Base-by-base conservation (phyloP, 2,113 vertebrate species). In the Aythya baeri region DNA sequence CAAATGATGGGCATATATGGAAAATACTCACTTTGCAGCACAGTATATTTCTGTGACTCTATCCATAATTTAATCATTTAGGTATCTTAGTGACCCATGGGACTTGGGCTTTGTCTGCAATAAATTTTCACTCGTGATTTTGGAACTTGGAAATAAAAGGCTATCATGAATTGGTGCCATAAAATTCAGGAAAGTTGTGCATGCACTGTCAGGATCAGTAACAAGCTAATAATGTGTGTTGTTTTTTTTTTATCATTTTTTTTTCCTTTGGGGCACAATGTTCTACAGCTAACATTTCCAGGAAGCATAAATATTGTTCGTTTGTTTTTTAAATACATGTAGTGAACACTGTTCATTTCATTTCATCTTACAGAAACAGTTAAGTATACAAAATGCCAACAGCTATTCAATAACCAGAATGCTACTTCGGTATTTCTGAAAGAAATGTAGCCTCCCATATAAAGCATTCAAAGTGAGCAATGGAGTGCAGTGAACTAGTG, bases 281-380 rank as follows among this genome's bases (percentile, higher is more conserved):
- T 86, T 93, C 85, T 94, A 83, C 15, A 57, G 90, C 41, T 21
- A 62, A 80, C 1, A 34, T 90, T 97, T 96, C 89, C 89, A 94
- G 79, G 89, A 93, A 96, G 59, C 76, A 78, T 58, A 86, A 85
- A 73, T 83, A 68, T 44, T 44, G 7, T 49, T 77, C 61, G 6
- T 52, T 49, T 50, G 11, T 17, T 65, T 18, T 13, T 32, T 1
- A 2, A 80, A 77, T 88, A 93, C 78, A 89, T 17, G 25, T 27
- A 63, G 46, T 41, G 82, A 88, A 83, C 1, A 7, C 46, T 74
- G 54, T 76, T 79, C 9, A 92, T 94, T 91, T 76, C 11, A 50
- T 75, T 95, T 86, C 26, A 77, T 77, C 75, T 75, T 71, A 70
- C 29, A 86, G 72, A 65, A 96, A 72, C 79, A 91, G 82, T 62